Evolutionary conservation across 37 sponge, comb jelly and placozoan species (phyloP), one percentile per base, ranked within the genome.

Genomic region (Ianthella basta): DNA sequence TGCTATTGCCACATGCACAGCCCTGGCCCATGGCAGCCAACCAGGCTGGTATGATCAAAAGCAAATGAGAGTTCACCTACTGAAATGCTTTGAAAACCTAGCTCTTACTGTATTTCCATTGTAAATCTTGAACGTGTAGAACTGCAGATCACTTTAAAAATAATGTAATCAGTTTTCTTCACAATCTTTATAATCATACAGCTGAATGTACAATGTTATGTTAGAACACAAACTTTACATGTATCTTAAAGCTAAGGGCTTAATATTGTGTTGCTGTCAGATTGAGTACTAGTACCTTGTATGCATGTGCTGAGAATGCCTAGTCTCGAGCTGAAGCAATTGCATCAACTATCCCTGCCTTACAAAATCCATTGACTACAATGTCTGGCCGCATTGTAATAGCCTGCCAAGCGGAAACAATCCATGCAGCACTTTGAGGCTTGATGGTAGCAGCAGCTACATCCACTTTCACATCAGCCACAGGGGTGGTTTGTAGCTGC

Each of bases 401-500:
- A 12, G 36, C 6, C 37, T 74, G 75, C 75, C 75, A 74, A 30
- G 36, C 75, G 34, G 59, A 55, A 21, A 80, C 24, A 15, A 80
- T 80, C 81, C 81, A 80, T 35, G 27, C 35, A 27, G 81, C 81
- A 80, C 81, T 80, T 55, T 39, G 59, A 55, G 25, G 36, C 44
- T 82, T 82, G 65, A 82, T 40, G 12, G 65, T 24, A 10, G 64
- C 14, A 20, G 65, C 19, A 29, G 35, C 68, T 33, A 82, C 68
- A 64, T 82, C 83, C 13, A 82, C 67, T 64, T 16, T 82, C 23
- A 82, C 83, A 15, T 14, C 70, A 68, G 70, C 70, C 24, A 68
- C 70, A 57, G 15, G 59, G 59, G 59, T 57, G 59, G 59, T 57
- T 57, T 57, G 59, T 57, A 57, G 59, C 59, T 57, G 59, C 59